These are phyloP conservation scores for Tipula lateralis DNA, from an alignment of 2,888 invertebrate genomes.

Conservation along the genomic window DNA sequence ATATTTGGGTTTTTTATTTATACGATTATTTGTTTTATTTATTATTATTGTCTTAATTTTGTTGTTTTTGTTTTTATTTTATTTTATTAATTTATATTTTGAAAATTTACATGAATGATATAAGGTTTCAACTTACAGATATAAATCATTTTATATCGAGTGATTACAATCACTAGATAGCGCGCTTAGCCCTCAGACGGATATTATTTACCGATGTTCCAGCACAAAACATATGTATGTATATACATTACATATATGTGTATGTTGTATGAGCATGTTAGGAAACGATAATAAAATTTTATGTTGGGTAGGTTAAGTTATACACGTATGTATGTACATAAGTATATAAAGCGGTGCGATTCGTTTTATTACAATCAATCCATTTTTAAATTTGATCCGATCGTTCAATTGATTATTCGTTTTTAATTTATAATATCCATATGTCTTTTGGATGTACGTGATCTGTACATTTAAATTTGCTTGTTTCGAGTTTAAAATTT, in stretches of 20 bases:
- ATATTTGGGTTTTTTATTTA: background rate
- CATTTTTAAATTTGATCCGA: background rate
- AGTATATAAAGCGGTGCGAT: background rate
- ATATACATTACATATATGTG: background rate
- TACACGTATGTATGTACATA: no score
- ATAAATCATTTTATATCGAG: constrained; percentile 2
- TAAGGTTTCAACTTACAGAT: background rate
- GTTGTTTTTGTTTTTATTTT: background rate
- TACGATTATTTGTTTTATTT: constrained; percentile 3
- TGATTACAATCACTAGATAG: background rate
- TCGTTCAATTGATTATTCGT: background rate
- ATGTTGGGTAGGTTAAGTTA: background rate
- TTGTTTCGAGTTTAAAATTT: background rate
- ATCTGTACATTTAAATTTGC: background rate
- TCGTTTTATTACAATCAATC: background rate
- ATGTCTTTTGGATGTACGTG: background rate
- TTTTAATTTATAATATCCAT: background rate
- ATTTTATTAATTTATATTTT: background rate
- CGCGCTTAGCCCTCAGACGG: background rate
- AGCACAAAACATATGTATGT: background rate
- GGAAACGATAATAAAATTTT: background rate
- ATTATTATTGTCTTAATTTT: background rate
- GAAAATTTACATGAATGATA: background rate
- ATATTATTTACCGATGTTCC: background rate
- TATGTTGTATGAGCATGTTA: background rate